Conservation (phyloP, 1,140 invertebrate species). For the Caligus rogercresseyi region DNA sequence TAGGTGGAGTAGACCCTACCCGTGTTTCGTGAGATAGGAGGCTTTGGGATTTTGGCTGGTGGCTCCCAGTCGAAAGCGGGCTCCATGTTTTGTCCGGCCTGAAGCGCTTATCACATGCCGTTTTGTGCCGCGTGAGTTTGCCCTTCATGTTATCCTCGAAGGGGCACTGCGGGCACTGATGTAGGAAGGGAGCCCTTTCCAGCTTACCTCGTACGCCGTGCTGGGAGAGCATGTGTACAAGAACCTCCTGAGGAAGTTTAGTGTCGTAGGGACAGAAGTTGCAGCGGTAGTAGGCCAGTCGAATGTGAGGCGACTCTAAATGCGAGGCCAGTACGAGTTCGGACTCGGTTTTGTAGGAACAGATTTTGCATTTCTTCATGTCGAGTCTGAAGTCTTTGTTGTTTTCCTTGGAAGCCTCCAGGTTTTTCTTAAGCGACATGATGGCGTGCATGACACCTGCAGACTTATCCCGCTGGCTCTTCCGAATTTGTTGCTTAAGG, state of each 20-base stretch:
- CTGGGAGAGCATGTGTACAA: conserved; percentile 74
- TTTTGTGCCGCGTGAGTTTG: conserved; percentile 68
- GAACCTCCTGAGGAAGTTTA: conserved; percentile 58
- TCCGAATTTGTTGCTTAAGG: conserved; percentile 63
- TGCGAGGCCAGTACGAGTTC: conserved; percentile 66
- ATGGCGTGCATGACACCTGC: conserved; percentile 39
- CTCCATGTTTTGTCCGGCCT: conserved; percentile 63
- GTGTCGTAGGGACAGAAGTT: conserved; percentile 70
- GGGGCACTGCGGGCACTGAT: conserved; percentile 80
- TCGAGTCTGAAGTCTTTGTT: conserved; percentile 62
- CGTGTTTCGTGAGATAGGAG: neutral
- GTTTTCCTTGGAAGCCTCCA: conserved; percentile 69
- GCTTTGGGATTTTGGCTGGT: conserved; percentile 64
- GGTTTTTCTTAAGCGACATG: conserved; percentile 54
- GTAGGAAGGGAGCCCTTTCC: conserved; percentile 63
- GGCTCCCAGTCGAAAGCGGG: conserved; percentile 74
- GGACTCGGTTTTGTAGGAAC: conserved; percentile 82
- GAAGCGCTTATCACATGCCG: conserved; percentile 78
- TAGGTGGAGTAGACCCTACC: neutral
- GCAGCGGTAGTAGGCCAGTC: conserved; percentile 47
- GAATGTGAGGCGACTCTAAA: conserved; percentile 77
- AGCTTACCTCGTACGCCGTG: conserved; percentile 63
- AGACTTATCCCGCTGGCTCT: conserved; percentile 33
- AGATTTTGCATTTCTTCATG: conserved; percentile 68
- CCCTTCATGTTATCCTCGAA: conserved; percentile 86